These are phyloP conservation scores for Scopus umbretta DNA, from an alignment of 2,113 vertebrate genomes.

Conservation along the genomic window DNA sequence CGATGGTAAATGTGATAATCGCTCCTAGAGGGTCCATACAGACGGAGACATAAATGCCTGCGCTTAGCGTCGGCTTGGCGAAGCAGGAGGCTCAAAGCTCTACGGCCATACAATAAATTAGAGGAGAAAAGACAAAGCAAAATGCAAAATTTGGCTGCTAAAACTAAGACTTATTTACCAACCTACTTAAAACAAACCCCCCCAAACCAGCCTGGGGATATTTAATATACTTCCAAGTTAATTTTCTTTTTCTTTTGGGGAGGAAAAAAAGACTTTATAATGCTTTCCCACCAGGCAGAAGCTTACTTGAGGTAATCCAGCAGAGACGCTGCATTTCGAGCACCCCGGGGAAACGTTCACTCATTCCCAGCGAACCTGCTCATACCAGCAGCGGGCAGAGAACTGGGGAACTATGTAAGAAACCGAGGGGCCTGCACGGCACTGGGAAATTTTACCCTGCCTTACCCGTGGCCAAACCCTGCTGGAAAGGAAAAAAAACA, in stretches of 20 bases:
- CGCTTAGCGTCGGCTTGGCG: neutral
- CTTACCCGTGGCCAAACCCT: neutral
- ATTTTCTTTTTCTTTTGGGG: neutral
- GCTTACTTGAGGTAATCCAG: neutral
- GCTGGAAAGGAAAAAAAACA: neutral
- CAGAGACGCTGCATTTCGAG: neutral
- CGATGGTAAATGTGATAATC: neutral
- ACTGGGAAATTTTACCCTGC: neutral
- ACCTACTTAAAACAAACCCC: neutral
- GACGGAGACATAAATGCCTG: neutral
- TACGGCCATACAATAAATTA: fast-evolving
- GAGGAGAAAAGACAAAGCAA: neutral
- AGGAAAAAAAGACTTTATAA: neutral
- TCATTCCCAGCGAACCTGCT: neutral
- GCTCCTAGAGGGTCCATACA: neutral
- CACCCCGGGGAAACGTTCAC: neutral
- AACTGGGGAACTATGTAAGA: neutral
- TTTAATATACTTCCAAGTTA: neutral
- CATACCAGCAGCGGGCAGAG: neutral
- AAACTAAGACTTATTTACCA: neutral
- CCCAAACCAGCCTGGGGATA: neutral
- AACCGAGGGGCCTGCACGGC: neutral
- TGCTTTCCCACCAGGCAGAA: neutral
- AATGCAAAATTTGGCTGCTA: neutral
- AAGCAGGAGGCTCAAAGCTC: neutral